Evolutionary conservation across 2,888 invertebrate genomes (phyloP), one percentile per base, ranked within the genome.

Genomic region (Acrobasis consociella): DNA sequence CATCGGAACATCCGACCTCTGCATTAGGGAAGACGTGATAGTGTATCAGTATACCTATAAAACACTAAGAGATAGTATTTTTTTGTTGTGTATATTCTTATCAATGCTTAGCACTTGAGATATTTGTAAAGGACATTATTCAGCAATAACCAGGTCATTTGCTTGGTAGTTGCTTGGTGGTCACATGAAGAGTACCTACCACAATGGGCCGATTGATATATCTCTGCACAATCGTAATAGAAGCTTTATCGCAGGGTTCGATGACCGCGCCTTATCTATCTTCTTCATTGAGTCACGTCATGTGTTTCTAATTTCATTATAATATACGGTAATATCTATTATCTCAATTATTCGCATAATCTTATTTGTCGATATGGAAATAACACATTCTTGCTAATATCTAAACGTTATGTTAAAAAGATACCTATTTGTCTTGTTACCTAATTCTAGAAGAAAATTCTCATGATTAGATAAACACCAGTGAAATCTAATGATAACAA

Each of bases 231-330:
- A 73, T 72, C 76, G 75, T 78, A 31, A 76, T 63, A 67, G 65
- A 67, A 72, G 69, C 73, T 70, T 82, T 86, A 87, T 87, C 85
- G 37, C 46, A 74, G 64, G 66, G 89, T 85, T 89, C 86, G 81
- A 72, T 78, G 86, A 81, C 86, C 88, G 79, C 65, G 67, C 69
- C 73, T 82, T 88, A 89, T 87, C 89, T 67, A 74, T 76, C 75
- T 76, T 79, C 82, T 86, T 84, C 80, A 84, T 81, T 83, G 78
- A 85, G 79, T 79, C 81, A 82, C 81, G 72, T 82, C 81, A 85
- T 80, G 81, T 80, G 70, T 42, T 68, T 71, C 71, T 72, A 73
- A 71, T 72, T 69, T 72, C 8, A 31, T 31, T 31, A 5, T 74
- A 66, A 67, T 67, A 67, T 67, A 60, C 37, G 49, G 17, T 46